Percentiles rank a stretch among this genome's conserved stretches.
These are phyloP conservation scores for Platycnemis pennipes DNA, from an alignment of 2,888 invertebrate species.

Conservation along the genomic window DNA sequence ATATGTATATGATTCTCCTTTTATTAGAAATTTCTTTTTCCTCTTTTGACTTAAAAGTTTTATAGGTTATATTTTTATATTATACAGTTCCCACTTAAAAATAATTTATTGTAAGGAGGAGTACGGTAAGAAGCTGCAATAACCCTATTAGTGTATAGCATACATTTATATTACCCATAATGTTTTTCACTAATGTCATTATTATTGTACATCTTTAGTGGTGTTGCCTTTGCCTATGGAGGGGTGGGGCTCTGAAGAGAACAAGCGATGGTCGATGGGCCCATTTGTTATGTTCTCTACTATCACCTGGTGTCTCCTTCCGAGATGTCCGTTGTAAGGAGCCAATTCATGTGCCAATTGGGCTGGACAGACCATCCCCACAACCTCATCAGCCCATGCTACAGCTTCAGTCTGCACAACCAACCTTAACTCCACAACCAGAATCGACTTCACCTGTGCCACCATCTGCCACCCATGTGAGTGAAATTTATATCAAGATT, in stretches of 20 bases:
- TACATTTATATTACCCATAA: too few relatives aligned
- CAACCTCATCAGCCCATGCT: slow-evolving; percentile 47
- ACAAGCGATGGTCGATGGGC: slow-evolving; percentile 84
- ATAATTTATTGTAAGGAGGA: too few relatives aligned
- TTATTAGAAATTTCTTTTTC: too few relatives aligned
- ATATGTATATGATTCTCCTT: too few relatives aligned
- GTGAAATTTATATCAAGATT: not conserved
- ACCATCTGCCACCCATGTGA: slow-evolving; percentile 33
- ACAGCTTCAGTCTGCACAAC: slow-evolving; percentile 15
- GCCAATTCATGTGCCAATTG: slow-evolving; percentile 75
- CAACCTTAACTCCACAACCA: not conserved
- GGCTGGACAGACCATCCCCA: slow-evolving; percentile 33
- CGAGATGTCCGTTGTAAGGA: slow-evolving; percentile 79
- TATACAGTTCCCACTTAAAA: too few relatives aligned
- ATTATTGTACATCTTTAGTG: slow-evolving; percentile 76
- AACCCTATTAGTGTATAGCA: too few relatives aligned
- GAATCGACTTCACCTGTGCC: not conserved
- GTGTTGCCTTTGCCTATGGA: slow-evolving; percentile 82
- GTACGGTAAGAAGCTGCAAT: too few relatives aligned
- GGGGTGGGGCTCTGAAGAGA: slow-evolving; percentile 85
- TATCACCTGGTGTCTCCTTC: slow-evolving; percentile 84
- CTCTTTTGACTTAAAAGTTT: too few relatives aligned
- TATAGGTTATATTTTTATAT: too few relatives aligned
- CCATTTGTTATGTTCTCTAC: slow-evolving; percentile 84
- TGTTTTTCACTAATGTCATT: too few relatives aligned